phyloP scores from a whole-genome alignment of 1,140 invertebrate genomes.

The Metopolophium dirhodum region DNA sequence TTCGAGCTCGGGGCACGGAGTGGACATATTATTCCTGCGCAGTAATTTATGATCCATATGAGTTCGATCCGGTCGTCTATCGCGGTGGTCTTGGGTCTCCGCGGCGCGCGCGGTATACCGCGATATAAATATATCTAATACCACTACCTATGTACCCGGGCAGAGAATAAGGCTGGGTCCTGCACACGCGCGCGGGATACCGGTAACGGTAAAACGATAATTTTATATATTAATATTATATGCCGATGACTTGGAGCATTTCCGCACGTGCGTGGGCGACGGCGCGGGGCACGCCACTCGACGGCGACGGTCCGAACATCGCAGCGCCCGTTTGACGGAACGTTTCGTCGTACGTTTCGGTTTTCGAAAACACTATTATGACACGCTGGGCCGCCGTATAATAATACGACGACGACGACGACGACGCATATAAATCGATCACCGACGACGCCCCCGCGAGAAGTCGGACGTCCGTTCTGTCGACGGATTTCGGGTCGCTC shows the following conservation, averaged over 20 bases:
- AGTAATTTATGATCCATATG: slow-evolving; percentile 28
- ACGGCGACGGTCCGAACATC: not conserved
- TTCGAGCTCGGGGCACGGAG: not conserved
- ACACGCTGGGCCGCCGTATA: not conserved
- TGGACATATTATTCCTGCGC: slow-evolving; percentile 18
- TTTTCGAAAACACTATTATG: not conserved
- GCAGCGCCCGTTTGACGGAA: not conserved
- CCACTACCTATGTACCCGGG: no score
- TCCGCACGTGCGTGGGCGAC: not conserved
- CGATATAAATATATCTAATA: no score
- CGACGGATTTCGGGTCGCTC: not conserved
- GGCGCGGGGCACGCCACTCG: not conserved
- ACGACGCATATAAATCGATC: slow-evolving; percentile 18
- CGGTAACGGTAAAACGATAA: not conserved
- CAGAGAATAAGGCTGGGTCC: not conserved
- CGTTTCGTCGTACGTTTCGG: not conserved
- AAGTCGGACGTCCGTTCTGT: slow-evolving; percentile 4
- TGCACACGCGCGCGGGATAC: not conserved
- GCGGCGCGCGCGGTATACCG: not conserved
- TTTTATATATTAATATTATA: no score
- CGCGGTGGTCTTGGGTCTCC: slow-evolving; percentile 42
- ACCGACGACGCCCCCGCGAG: not conserved
- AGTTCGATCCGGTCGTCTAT: slow-evolving; percentile 31
- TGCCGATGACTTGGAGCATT: not conserved
- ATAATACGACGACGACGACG: not conserved